Percentiles rank a stretch among this genome's conserved stretches.
These are phyloP conservation scores for Anagyrus pseudococci DNA, from an alignment of 2,888 invertebrate genomes.

Conservation along the genomic window DNA sequence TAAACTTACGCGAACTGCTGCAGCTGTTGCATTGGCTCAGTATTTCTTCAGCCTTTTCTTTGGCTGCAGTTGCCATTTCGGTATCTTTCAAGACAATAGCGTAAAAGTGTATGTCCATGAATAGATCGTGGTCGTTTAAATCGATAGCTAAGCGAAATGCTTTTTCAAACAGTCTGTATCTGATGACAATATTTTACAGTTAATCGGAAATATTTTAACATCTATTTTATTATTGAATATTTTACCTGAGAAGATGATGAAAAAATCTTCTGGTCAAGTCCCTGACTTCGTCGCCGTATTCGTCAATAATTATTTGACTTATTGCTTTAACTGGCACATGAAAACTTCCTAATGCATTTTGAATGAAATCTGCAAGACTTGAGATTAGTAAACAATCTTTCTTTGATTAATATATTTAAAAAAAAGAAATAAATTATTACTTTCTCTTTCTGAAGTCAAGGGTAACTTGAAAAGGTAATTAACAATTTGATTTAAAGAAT, in stretches of 20 bases:
- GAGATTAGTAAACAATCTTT: background rate
- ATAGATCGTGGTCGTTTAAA: constrained; percentile 84
- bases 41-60: constrained; percentile 69
- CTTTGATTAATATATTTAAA: background rate
- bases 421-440: constrained; percentile 50
- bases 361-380: constrained; percentile 62
- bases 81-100: constrained; percentile 70
- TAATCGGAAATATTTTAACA: constrained; percentile 2
- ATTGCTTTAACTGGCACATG: constrained; percentile 74
- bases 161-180: constrained; percentile 78
- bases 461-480: constrained; percentile 70
- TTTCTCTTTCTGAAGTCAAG: constrained; percentile 69
- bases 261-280: constrained; percentile 87
- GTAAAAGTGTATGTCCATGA: constrained; percentile 81
- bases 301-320: constrained; percentile 72
- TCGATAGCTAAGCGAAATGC: constrained; percentile 87
- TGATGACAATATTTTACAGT: constrained; percentile 52
- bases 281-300: constrained; percentile 79
- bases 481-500: constrained; percentile 76
- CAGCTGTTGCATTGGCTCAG: constrained; percentile 59
- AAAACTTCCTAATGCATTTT: constrained; percentile 82
- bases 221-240: constrained; percentile 1
- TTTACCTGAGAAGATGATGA: constrained; percentile 80
- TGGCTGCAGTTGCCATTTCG: constrained; percentile 74
- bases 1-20: constrained; percentile 57